These are phyloP conservation scores for Clarias magur DNA, from an alignment of 2,113 vertebrate genomes.

Conservation along the genomic window DNA sequence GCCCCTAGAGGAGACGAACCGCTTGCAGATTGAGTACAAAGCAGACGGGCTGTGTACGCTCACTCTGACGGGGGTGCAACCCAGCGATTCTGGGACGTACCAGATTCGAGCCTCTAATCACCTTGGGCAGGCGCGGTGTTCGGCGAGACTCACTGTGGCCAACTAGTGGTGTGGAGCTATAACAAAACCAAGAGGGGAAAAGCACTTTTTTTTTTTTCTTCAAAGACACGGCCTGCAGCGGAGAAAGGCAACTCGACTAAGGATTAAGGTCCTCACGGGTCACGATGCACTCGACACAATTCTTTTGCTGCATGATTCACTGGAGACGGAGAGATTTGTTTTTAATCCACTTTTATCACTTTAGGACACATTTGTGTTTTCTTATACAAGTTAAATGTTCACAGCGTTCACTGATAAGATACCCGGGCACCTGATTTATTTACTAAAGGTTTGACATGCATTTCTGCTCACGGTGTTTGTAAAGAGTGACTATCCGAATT, in stretches of 20 bases:
- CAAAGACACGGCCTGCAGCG: neutral
- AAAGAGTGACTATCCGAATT: neutral
- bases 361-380: neutral
- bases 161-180: slow-evolving; percentile 9
- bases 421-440: neutral
- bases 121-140: slow-evolving; percentile 65
- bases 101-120: slow-evolving; percentile 67
- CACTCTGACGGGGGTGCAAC: slow-evolving; percentile 59
- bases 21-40: slow-evolving; percentile 55
- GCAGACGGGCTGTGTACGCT: slow-evolving; percentile 72
- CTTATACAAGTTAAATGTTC: neutral
- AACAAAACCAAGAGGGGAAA: neutral
- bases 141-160: slow-evolving; percentile 56
- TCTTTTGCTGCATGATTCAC: neutral
- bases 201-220: too few relatives aligned
- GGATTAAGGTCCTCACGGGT: neutral
- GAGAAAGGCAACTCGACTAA: neutral
- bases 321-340: neutral
- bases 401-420: neutral
- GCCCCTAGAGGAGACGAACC: slow-evolving; percentile 56
- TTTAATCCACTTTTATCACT: neutral
- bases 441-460: neutral
- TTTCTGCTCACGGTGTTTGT: neutral
- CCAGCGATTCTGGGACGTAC: slow-evolving; percentile 72
- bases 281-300: neutral